These are phyloP conservation scores for Netelia fuscicornis DNA, from an alignment of 2,888 invertebrate genomes.

Conservation along the genomic window DNA sequence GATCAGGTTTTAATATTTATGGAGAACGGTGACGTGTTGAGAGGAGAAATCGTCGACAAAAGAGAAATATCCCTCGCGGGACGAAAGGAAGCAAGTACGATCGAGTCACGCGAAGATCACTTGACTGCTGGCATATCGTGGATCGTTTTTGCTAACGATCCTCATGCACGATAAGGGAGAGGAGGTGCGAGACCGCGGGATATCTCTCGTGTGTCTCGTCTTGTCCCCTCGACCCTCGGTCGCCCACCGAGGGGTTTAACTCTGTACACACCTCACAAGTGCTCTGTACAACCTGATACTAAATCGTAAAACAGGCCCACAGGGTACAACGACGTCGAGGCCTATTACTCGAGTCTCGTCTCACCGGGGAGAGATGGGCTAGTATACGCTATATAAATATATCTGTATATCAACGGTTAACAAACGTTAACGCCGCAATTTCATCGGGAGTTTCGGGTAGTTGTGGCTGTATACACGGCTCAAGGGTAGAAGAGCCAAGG, in stretches of 20 bases:
- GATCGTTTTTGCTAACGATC: slow-evolving; percentile 64
- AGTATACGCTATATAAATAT: slow-evolving; percentile 37
- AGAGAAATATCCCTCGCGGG: slow-evolving; percentile 12
- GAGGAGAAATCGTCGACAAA: neutral
- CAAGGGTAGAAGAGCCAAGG: slow-evolving; percentile 35
- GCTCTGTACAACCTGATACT: slow-evolving; percentile 8
- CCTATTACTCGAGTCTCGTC: slow-evolving; percentile 62
- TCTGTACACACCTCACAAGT: slow-evolving; percentile 5
- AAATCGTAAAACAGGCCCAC: slow-evolving; percentile 59
- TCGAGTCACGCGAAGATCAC: slow-evolving; percentile 33
- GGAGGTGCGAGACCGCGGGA: slow-evolving; percentile 4
- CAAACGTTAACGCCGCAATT: slow-evolving; percentile 75
- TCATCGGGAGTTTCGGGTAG: slow-evolving; percentile 71
- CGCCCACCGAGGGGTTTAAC: slow-evolving; percentile 4
- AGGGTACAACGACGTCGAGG: slow-evolving; percentile 59
- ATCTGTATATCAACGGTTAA: slow-evolving; percentile 69
- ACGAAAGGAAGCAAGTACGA: slow-evolving; percentile 12
- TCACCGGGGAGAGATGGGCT: slow-evolving; percentile 62
- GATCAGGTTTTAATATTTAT: neutral
- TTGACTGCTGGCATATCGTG: slow-evolving; percentile 13
- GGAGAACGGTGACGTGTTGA: neutral
- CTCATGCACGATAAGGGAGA: slow-evolving; percentile 48
- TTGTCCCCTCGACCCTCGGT: slow-evolving; percentile 20
- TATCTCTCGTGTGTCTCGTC: slow-evolving; percentile 51
- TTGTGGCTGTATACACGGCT: slow-evolving; percentile 54